Percentiles rank a stretch among this genome's conserved stretches.
These are phyloP conservation scores for Pseudochaenichthys georgianus DNA, from an alignment of 2,797 vertebrate genomes.

Conservation along the genomic window DNA sequence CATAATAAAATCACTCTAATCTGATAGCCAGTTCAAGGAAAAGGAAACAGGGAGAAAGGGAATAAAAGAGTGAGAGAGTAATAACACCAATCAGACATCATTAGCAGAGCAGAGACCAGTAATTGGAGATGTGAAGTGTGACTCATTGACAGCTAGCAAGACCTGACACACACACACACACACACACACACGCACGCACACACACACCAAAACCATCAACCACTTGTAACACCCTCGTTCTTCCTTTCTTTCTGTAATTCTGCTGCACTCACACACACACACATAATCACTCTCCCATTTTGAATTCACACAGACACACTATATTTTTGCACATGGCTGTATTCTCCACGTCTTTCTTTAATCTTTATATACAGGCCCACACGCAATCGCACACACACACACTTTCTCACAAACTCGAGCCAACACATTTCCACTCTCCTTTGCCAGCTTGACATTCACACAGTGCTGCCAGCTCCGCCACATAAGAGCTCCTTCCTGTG, in stretches of 20 bases:
- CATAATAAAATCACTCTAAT: slow-evolving; percentile 42
- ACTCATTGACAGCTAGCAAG: slow-evolving; percentile 57
- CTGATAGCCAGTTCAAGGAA: slow-evolving; percentile 18
- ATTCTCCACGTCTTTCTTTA: slow-evolving; percentile 15
- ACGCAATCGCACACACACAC: background rate
- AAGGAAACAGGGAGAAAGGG: slow-evolving; percentile 10
- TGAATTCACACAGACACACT: background rate
- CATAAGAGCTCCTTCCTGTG: slow-evolving; percentile 62
- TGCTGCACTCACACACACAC: background rate
- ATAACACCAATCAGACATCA: slow-evolving; percentile 70
- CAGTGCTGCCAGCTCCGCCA: slow-evolving; percentile 36
- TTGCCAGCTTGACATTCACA: slow-evolving; percentile 62
- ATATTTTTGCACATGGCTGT: background rate
- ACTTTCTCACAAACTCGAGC: slow-evolving; percentile 8
- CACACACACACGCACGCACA: too few species aligned
- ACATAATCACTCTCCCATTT: background rate
- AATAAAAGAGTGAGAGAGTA: slow-evolving; percentile 50
- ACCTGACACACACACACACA: slow-evolving; percentile 33
- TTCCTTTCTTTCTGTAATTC: slow-evolving; percentile 4
- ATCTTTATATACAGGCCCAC: slow-evolving; percentile 1
- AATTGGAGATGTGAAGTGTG: slow-evolving; percentile 69
- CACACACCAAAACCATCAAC: slow-evolving; percentile 18
- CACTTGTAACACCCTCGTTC: slow-evolving; percentile 30
- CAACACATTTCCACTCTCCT: slow-evolving; percentile 27
- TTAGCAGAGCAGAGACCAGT: slow-evolving; percentile 60